These are phyloP conservation scores for Ptychoptera contaminata DNA, from an alignment of 2,888 invertebrate genomes.

Conservation along the genomic window DNA sequence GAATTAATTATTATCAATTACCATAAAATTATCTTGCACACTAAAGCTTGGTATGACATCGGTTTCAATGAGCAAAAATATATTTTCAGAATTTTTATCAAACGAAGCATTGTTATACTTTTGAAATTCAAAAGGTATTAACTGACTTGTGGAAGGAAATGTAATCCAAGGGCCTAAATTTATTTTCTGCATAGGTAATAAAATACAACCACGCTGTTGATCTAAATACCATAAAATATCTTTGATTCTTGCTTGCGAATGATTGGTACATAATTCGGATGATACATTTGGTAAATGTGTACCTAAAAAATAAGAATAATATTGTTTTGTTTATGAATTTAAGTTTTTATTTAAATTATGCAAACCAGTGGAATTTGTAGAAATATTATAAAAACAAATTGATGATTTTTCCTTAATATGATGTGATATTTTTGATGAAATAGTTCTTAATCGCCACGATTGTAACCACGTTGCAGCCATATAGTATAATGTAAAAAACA, in stretches of 20 bases:
- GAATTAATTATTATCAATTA: slow-evolving; percentile 11
- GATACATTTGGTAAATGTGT: slow-evolving; percentile 17
- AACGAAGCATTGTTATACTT: neutral
- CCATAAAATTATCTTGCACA: slow-evolving; percentile 16
- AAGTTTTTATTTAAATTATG: neutral
- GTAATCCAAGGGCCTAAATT: slow-evolving; percentile 35
- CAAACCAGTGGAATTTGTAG: slow-evolving; percentile 27
- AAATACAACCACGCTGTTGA: slow-evolving; percentile 26
- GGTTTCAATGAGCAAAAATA: slow-evolving; percentile 24
- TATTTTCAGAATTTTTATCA: neutral
- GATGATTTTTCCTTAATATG: slow-evolving; percentile 41
- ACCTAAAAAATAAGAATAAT: neutral
- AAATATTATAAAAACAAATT: slow-evolving; percentile 43
- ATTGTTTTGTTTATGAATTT: neutral
- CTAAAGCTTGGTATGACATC: slow-evolving; percentile 18
- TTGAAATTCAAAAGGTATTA: slow-evolving; percentile 25
- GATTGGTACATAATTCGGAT: slow-evolving; percentile 27
- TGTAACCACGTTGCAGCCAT: slow-evolving; percentile 70
- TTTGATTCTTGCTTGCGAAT: slow-evolving; percentile 25
- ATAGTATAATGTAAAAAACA: slow-evolving; percentile 69
- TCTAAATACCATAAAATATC: slow-evolving; percentile 28
- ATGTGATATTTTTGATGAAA: slow-evolving; percentile 50
- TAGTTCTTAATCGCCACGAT: slow-evolving; percentile 58
- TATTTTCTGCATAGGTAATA: slow-evolving; percentile 31
- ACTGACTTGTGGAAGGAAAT: slow-evolving; percentile 31